Percentiles rank a stretch among this genome's conserved stretches.
These are phyloP conservation scores for Campylomormyrus numenius DNA, from an alignment of 2,113 vertebrate species.

Conservation along the genomic window DNA sequence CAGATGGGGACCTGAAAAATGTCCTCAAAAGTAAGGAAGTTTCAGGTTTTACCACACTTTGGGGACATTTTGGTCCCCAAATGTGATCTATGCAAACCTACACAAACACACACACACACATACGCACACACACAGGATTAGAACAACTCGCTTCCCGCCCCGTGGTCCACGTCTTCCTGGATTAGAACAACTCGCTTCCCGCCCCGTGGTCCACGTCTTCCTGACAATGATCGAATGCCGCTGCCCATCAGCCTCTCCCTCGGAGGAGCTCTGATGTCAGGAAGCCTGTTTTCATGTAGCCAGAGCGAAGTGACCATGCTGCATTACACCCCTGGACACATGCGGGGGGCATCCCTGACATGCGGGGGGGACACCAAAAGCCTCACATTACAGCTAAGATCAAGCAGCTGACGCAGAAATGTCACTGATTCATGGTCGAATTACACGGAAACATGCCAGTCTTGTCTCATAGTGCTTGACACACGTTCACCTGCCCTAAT, in stretches of 20 bases:
- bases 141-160: not conserved
- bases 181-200: not conserved
- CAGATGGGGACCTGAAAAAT: too few species aligned
- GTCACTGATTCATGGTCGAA: not conserved
- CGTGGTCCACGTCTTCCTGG: too few species aligned
- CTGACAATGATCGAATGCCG: not conserved
- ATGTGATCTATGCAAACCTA: too few species aligned
- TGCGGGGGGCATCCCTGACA: not conserved
- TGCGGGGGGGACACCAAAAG: not conserved
- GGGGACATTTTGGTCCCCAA: too few species aligned
- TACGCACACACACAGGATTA: not conserved
- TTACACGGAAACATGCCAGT: not conserved
- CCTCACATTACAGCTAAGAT: not conserved
- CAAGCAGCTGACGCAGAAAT: not conserved
- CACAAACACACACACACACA: not conserved
- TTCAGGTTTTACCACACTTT: too few species aligned
- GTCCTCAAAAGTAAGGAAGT: too few species aligned
- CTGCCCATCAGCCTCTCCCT: not conserved
- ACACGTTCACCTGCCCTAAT: not conserved
- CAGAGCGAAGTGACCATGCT: not conserved
- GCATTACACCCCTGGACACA: not conserved
- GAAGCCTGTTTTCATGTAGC: not conserved
- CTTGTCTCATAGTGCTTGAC: not conserved
- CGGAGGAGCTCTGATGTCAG: not conserved
- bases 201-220: not conserved